Base-by-base conservation (phyloP, 2,113 vertebrate species). In the Microtus richardsoni region DNA sequence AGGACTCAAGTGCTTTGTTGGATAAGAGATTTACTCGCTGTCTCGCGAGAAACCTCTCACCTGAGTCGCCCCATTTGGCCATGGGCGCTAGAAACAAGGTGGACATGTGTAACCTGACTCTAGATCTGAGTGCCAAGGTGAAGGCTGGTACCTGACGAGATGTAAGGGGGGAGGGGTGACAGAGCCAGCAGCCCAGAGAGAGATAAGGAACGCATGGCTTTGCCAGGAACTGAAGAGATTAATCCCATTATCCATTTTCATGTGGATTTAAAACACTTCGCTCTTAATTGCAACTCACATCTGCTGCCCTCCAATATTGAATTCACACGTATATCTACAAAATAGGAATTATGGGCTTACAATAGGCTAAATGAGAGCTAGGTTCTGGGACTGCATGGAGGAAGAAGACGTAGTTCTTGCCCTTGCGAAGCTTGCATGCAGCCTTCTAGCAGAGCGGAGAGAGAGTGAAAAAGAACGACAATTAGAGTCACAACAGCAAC, bases 271-370 rank as follows among this genome's bases (percentile, higher is more conserved):
- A 96, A 94, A 94, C 86, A 94, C 26, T 88, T 94, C 88, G 85
- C 89, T 86, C 66, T 89, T 95, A 92, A 94, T 94, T 96, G 52
- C 39, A 82, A 74, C 75, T 95, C 85, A 83, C 88, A 96, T 90
- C 84, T 88, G 70, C 60, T 92, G 77, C 58, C 82, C 36, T 49
- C 26, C 86, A 94, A 94, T 96, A 71, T 95, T 94, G 79, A 88
- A 95, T 88, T 75, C 39, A 44, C 21, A 22, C 66, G 85, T 16
- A 91, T 36, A 70, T 82, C 91, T 93, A 96, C 79, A 75, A 93
- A 88, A 44, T 93, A 44, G 28, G 39, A 80, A 96, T 68, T 88
- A 88, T 95, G 47, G 60, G 88, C 47, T 94, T 85, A 89, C 60
- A 47, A 7, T 39, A 36, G 60, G 70, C 36, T 71, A 91, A 8